These are phyloP conservation scores for Apamea monoglypha DNA, from an alignment of 2,888 invertebrate species.

Conservation along the genomic window DNA sequence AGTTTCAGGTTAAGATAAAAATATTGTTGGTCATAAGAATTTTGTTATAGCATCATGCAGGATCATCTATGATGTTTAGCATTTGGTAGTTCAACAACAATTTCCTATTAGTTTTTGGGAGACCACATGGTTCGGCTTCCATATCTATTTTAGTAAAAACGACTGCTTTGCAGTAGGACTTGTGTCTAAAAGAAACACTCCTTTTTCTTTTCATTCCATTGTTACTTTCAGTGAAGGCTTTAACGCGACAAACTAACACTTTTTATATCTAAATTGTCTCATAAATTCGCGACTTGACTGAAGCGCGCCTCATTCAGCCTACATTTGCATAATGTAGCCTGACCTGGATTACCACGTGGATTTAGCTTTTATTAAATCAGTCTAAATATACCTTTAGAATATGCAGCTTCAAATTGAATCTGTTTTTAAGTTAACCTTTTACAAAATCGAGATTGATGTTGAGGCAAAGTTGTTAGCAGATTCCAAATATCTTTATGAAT, in stretches of 20 bases:
- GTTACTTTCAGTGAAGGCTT: conserved; percentile 20
- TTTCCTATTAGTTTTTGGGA: conserved; percentile 7
- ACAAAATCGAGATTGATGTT: not conserved
- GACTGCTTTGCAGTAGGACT: not conserved
- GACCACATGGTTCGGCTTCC: conserved; percentile 36
- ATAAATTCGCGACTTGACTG: conserved; percentile 40
- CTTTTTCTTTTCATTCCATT: not conserved
- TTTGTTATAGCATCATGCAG: not conserved
- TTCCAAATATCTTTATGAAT: not conserved
- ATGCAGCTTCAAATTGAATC: not conserved
- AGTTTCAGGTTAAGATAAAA: conserved; percentile 9
- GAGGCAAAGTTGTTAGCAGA: not conserved
- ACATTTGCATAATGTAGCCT: conserved; percentile 63
- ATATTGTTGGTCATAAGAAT: not conserved
- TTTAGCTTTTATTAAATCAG: conserved; percentile 28
- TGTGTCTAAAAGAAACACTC: not conserved
- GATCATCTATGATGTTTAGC: not conserved
- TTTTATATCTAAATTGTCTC: conserved; percentile 31
- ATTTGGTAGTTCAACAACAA: not conserved
- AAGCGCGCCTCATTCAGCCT: conserved; percentile 38
- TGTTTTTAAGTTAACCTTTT: not conserved
- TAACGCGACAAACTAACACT: conserved; percentile 8
- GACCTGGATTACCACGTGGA: conserved; percentile 60
- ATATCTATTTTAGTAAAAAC: not conserved
- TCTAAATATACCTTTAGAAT: conserved; percentile 6